Percentiles rank a stretch among this genome's conserved stretches.
Conservation (phyloP, 2,888 invertebrate species). For the Microplitis deprimator region DNA sequence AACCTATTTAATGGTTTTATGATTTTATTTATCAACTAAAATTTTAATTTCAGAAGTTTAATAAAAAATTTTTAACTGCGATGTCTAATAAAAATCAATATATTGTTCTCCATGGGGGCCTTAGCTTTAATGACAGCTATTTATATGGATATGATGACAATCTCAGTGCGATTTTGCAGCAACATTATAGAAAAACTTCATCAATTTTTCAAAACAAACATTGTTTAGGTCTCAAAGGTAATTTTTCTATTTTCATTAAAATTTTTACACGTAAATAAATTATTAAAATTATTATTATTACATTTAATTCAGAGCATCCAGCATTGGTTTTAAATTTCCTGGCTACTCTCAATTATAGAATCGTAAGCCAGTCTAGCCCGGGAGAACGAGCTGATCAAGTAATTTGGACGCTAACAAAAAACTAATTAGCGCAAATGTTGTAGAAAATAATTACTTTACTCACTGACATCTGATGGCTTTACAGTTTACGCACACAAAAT, state of each 20-base stretch:
- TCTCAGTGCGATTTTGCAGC: background rate
- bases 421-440: background rate
- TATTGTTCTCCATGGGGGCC: background rate
- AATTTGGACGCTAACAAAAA: background rate
- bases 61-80: no score
- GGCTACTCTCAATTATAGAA: background rate
- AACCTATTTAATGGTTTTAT: no score
- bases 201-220: background rate
- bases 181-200: background rate
- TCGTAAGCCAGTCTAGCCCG: background rate
- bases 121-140: background rate
- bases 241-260: background rate
- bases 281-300: background rate
- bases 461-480: no score
- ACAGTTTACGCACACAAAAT: no score
- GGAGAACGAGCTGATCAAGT: background rate
- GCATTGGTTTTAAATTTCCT: background rate
- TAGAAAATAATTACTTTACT: no score
- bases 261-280: background rate
- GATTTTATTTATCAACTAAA: no score
- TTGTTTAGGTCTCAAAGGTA: background rate
- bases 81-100: background rate
- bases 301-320: background rate
- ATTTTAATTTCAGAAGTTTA: no score
- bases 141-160: background rate